Base-by-base conservation (phyloP, 1,140 invertebrate genomes). In the Apis dorsata region DNA sequence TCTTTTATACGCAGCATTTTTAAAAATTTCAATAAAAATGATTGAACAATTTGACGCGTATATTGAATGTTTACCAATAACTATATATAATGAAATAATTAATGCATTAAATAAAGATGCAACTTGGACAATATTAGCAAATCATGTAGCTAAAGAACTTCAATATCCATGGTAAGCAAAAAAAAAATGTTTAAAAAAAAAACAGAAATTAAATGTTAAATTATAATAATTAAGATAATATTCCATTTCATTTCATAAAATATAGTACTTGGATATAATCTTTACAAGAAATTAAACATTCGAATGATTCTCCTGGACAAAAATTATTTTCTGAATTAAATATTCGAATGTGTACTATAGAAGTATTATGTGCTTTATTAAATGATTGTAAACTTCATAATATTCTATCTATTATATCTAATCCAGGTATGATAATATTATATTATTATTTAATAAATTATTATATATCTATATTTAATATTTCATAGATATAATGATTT, bases 261-360 rank as follows among this genome's bases (percentile, higher is more conserved):
- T 51, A 19, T 12, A 87, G 83, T 19, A 60, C 66, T 11, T 92
- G 91, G 91, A 75, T 90, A 24, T 71, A 85, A 51, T 76, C 73
- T 17, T 86, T 92, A 44, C 73, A 89, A 57, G 44, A 84, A 49
- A 80, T 70, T 44, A 83, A 24, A 55, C 44, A 19, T 65, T n/a
- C 81, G 13, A 55, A 71, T 21, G 79, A 80, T 66, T 87, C 89
- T 34, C 88, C 90, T 53, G 88, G 89, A 0, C 86, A 88, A 51
- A 91, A 88, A 72, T 49, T 93, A 44, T 62, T 93, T 5, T 75
- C 83, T 19, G 88, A 92, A 79, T 82, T 93, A 53, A 86, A 83
- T 68, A 86, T 86, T 68, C 88, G 89, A 85, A 87, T 92, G 89
- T 92, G 91, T 28, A 91, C 86, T 13, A 72, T 92, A 34, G 91